Conservation (phyloP, 2,888 invertebrate genomes). For the Drosophila putrida region DNA sequence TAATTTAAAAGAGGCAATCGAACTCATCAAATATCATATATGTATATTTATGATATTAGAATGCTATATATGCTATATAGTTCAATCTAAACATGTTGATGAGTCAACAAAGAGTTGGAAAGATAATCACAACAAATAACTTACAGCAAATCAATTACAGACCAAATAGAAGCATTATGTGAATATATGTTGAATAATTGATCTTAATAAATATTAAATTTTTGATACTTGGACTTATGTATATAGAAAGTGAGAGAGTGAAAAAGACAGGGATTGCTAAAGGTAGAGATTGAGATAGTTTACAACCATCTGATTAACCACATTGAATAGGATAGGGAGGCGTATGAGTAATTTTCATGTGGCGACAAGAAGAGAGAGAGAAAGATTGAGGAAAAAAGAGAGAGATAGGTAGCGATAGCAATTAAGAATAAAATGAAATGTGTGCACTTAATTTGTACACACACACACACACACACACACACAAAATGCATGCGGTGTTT, state of each 20-base stretch:
- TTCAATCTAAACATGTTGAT: not conserved
- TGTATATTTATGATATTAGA: conserved; percentile 13
- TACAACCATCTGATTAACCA: too few species aligned
- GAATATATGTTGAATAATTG: not conserved
- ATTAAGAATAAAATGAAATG: not conserved
- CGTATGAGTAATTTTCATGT: not conserved
- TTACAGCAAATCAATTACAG: conserved; percentile 2
- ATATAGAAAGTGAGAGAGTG: not conserved
- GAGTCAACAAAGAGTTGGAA: not conserved
- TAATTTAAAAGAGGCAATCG: conserved; percentile 15
- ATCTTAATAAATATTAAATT: not conserved
- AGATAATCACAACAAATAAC: not conserved
- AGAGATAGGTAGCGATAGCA: not conserved
- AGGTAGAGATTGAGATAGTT: not conserved
- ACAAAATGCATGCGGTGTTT: conserved; percentile 1
- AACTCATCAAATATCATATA: conserved; percentile 17
- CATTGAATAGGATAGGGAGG: not conserved
- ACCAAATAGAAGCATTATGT: not conserved
- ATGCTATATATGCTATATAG: conserved; percentile 7
- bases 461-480: not conserved
- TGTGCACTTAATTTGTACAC: not conserved
- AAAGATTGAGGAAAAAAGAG: not conserved
- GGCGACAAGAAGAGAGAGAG: not conserved
- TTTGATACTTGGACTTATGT: too few species aligned
- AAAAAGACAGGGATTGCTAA: not conserved